Percentiles rank a stretch among this genome's conserved stretches.
These are phyloP conservation scores for Trissoscelio sp. DNA, from an alignment of 2,888 invertebrate genomes.

Conservation along the genomic window DNA sequence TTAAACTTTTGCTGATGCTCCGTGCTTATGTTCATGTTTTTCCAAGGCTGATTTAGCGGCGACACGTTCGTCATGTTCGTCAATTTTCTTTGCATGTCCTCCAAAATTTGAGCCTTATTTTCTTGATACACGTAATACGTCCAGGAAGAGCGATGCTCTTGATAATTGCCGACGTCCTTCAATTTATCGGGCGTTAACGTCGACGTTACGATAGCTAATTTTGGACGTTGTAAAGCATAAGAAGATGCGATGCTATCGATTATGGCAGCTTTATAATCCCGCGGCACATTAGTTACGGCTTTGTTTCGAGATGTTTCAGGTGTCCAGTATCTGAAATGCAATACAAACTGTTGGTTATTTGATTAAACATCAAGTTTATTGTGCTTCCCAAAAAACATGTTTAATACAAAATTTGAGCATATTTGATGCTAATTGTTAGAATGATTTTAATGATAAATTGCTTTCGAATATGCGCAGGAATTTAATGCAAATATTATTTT, in stretches of 20 bases:
- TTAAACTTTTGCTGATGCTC: conserved; percentile 79
- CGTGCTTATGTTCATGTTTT: conserved; percentile 68
- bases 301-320: conserved; percentile 71
- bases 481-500: too few species aligned
- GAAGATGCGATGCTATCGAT: conserved; percentile 80
- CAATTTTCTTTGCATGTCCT: conserved; percentile 78
- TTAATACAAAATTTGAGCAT: too few species aligned
- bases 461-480: too few species aligned
- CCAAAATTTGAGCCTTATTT: conserved; percentile 77
- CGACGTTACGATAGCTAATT: conserved; percentile 70
- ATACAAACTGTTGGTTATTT: too few species aligned
- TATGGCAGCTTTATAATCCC: conserved; percentile 78
- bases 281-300: conserved; percentile 72
- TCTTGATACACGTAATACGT: conserved; percentile 74
- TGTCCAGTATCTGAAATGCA: conserved; percentile 79
- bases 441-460: too few species aligned
- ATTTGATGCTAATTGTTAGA: too few species aligned
- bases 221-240: conserved; percentile 76
- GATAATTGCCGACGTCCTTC: conserved; percentile 41
- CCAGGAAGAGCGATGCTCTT: conserved; percentile 71
- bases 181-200: conserved; percentile 53
- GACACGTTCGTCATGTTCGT: conserved; percentile 72
- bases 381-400: too few species aligned
- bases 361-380: too few species aligned
- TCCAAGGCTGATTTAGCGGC: conserved; percentile 68